These are phyloP conservation scores for Tetrax tetrax DNA, from an alignment of 2,113 vertebrate genomes.

Conservation along the genomic window DNA sequence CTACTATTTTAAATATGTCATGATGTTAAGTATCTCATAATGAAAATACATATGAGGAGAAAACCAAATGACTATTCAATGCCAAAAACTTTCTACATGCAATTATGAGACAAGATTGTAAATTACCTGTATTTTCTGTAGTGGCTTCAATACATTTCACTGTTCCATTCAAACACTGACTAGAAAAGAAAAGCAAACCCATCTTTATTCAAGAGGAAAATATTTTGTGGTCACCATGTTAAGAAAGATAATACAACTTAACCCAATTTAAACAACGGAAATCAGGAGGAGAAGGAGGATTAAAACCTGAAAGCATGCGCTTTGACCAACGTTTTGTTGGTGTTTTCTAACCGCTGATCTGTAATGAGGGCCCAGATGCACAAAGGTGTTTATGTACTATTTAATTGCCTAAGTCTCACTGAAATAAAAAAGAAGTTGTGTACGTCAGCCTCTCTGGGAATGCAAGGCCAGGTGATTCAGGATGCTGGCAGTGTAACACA, in stretches of 20 bases:
- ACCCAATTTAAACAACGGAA: neutral
- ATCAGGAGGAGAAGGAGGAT: neutral
- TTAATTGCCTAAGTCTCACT: neutral
- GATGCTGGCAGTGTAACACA: neutral
- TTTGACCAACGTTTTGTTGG: neutral
- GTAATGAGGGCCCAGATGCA: neutral
- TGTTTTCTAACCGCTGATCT: neutral
- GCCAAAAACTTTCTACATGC: neutral
- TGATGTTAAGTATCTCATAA: neutral
- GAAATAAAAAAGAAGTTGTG: neutral
- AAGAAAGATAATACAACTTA: neutral
- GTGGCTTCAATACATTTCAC: constrained; percentile 76
- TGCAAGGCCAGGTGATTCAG: neutral
- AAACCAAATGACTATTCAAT: neutral
- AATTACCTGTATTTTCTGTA: constrained; percentile 75
- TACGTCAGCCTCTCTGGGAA: neutral
- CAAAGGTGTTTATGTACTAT: neutral
- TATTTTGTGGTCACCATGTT: neutral
- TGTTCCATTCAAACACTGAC: constrained; percentile 82
- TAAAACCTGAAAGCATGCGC: neutral
- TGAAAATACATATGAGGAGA: neutral
- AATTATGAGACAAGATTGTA: neutral
- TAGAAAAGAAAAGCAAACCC: constrained; percentile 56
- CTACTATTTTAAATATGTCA: neutral
- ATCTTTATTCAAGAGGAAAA: neutral